Evolutionary conservation across 1,140 invertebrate genomes (phyloP).

Genomic region (Plectrocnemia conspersa): DNA sequence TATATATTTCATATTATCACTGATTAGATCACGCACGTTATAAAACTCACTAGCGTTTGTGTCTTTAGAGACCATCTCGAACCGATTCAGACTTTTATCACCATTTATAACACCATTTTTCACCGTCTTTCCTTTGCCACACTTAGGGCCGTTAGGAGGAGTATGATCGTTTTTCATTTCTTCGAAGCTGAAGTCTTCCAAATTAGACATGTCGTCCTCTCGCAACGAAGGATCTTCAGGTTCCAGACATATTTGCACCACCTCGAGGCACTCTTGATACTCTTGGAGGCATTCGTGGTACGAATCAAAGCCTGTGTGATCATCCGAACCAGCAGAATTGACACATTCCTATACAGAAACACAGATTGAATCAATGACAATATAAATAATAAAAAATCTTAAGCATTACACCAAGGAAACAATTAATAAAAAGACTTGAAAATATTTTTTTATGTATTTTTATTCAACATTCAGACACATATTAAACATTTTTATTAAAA

Average conservation of each 20-base stretch:
- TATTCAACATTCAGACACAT: slow-evolving; percentile 21
- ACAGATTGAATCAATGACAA: not conserved
- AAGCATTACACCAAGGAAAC: not conserved
- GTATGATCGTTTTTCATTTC: slow-evolving; percentile 41
- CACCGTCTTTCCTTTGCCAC: slow-evolving; percentile 18
- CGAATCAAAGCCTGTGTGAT: slow-evolving; percentile 56
- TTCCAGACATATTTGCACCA: slow-evolving; percentile 56
- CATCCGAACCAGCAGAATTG: slow-evolving; percentile 52
- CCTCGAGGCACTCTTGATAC: slow-evolving; percentile 56
- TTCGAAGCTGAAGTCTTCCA: slow-evolving; percentile 48
- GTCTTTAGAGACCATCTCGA: slow-evolving; percentile 16
- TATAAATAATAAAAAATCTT: not conserved
- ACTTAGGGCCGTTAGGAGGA: slow-evolving; percentile 18
- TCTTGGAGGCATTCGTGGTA: slow-evolving; percentile 60
- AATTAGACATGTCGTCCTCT: slow-evolving; percentile 48
- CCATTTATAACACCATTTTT: slow-evolving; percentile 27
- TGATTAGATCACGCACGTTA: slow-evolving; percentile 30
- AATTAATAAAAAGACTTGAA: slow-evolving; percentile 8
- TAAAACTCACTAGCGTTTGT: slow-evolving; percentile 27
- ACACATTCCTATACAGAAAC: slow-evolving; percentile 46
- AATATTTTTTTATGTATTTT: slow-evolving; percentile 3
- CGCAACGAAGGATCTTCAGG: slow-evolving; percentile 49
- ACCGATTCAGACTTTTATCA: slow-evolving; percentile 34
- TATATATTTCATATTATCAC: slow-evolving; percentile 31
- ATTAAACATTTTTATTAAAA: slow-evolving; percentile 15